phyloP scores from a whole-genome alignment of 2,888 invertebrate genomes.

The Lithophane ornitopus region DNA sequence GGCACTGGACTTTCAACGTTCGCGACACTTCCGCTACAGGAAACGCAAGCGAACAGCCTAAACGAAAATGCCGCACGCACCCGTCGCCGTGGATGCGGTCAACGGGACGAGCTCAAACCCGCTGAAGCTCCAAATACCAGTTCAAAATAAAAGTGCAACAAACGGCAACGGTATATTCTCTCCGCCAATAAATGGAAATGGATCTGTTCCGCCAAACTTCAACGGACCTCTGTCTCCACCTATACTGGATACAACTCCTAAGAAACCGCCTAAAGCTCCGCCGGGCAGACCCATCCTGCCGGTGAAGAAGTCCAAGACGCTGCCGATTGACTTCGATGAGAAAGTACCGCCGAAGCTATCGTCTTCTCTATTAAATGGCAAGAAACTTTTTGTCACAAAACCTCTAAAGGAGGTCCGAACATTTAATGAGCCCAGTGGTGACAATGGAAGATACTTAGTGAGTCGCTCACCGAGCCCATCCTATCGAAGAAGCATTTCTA shows the following conservation, averaged over 20 bases:
- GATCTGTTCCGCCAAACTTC: constrained; percentile 75
- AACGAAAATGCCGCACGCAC: constrained; percentile 82
- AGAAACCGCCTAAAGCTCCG: constrained; percentile 87
- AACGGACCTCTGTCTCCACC: constrained; percentile 85
- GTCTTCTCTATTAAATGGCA: constrained; percentile 79
- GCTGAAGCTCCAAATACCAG: constrained; percentile 84
- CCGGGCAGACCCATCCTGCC: constrained; percentile 83
- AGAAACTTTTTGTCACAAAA: constrained; percentile 84
- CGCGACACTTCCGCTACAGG: constrained; percentile 86
- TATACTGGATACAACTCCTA: constrained; percentile 83
- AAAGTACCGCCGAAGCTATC: constrained; percentile 80
- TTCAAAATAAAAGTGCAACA: constrained; percentile 72
- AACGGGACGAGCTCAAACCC: constrained; percentile 71
- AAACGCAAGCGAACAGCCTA: constrained; percentile 83
- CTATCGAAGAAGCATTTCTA: constrained; percentile 83
- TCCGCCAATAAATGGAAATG: constrained; percentile 74
- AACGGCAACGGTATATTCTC: constrained; percentile 73
- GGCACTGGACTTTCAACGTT: constrained; percentile 87
- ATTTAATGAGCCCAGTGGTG: constrained; percentile 74
- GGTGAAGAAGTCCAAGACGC: constrained; percentile 86
- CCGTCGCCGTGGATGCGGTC: constrained; percentile 68
- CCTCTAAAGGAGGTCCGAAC: constrained; percentile 86
- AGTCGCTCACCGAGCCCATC: constrained; percentile 84
- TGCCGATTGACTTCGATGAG: constrained; percentile 87
- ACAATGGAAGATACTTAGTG: constrained; percentile 78